Base-by-base conservation (phyloP, 1,140 invertebrate species). In the Calliphora vicina region DNA sequence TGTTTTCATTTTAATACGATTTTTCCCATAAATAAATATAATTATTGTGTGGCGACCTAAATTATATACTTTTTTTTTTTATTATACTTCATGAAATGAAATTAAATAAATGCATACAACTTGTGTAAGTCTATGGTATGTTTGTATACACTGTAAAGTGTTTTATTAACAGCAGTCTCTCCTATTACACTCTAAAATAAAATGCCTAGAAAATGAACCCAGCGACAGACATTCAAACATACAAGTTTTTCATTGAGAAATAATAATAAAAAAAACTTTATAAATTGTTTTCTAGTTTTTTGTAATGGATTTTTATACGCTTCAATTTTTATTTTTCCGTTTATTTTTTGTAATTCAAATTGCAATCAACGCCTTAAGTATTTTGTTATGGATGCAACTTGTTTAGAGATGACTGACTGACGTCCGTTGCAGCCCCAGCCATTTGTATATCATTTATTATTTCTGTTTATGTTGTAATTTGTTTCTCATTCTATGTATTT, bases 1-100 rank as follows among this genome's bases (percentile, higher is more conserved):
- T 57, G 20, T 25, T 23, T 25, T 6, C 8, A 6, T 67, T 20
- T 67, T 23, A 67, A 67, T 23, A 67, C 17, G n/a, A 67, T 67
- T 67, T 67, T 67, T 67, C 61, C 20, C 61, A 67, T 67, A 67
- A 67, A 67, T 67, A 67, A 67, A 67, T 67, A 12, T 12, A 67
- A 67, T 67, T 67, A 67, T 67, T 67, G 61, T 67, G 61, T 23
- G 61, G 61, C 61, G 20, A 67, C 61, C 61, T 67, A 67, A 67
- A 67, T 67, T 67, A 25, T 67, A 67, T 25, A 67, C n/a, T 10
- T 23, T 25, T 12, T 25, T 23, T 20, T 23, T 57, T 35, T 10
- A 67, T 10, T 50, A 13, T 50, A 35, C 35, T n/a, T 50, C 45
- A 50, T 50, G 45, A n/a, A 50, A 50, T 50, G 45, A n/a, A 67